Evolutionary conservation across 2,888 invertebrate genomes (phyloP).

Genomic region (Brachyopa scutellaris): DNA sequence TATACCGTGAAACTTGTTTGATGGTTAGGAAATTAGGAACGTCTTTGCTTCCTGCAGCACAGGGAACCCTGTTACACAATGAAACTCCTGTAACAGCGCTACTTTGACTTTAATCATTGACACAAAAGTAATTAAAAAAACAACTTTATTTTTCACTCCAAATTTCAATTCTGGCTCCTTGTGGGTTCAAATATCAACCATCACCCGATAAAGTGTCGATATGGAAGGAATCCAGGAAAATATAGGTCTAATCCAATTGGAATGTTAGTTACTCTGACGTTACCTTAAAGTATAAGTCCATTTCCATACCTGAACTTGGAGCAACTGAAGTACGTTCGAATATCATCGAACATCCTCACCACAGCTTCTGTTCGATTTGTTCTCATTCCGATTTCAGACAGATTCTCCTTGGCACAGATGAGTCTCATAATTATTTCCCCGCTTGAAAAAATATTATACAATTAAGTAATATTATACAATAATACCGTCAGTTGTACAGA

Average conservation of each 20-base stretch:
- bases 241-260: constrained; percentile 32
- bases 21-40: too few relatives aligned
- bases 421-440: background rate
- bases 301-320: constrained; percentile 14
- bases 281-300: background rate
- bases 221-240: constrained; percentile 38
- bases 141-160: too few relatives aligned
- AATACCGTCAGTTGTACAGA: constrained; percentile 29
- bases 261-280: constrained; percentile 32
- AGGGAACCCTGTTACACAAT: too few relatives aligned
- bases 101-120: too few relatives aligned
- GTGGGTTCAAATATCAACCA: background rate
- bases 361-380: constrained; percentile 2
- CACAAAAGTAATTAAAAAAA: too few relatives aligned
- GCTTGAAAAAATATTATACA: background rate
- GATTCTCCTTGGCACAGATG: background rate
- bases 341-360: constrained; percentile 10
- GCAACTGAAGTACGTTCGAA: background rate
- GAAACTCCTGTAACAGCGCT: too few relatives aligned
- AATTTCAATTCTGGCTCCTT: background rate
- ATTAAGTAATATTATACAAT: too few relatives aligned
- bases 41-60: too few relatives aligned
- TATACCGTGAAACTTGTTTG: too few relatives aligned
- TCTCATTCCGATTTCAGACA: background rate
- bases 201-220: constrained; percentile 2